phyloP scores from a whole-genome alignment of 2,888 invertebrate genomes.

The Pammene fasciana region DNA sequence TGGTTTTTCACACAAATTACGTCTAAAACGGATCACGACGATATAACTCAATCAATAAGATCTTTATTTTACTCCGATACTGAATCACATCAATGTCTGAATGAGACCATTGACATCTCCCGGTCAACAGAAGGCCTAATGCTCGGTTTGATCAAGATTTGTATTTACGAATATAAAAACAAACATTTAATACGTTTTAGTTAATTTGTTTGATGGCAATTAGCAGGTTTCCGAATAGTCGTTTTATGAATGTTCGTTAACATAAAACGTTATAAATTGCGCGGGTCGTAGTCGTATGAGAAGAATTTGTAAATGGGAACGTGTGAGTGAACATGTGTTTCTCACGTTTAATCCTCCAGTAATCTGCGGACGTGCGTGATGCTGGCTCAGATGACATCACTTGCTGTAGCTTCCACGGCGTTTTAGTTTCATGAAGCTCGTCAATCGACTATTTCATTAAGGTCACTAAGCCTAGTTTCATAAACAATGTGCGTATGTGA shows the following conservation, averaged over 20 bases:
- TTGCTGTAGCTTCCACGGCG: conserved; percentile 50
- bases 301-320: conserved; percentile 55
- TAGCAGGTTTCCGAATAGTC: conserved; percentile 38
- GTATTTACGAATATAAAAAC: conserved; percentile 23
- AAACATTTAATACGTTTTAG: conserved; percentile 30
- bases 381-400: conserved; percentile 51
- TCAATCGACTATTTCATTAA: conserved; percentile 39
- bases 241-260: conserved; percentile 41
- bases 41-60: conserved; percentile 35
- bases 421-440: conserved; percentile 48
- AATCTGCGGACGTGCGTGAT: conserved; percentile 49
- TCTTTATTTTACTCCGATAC: conserved; percentile 9
- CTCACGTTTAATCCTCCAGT: conserved; percentile 56
- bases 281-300: conserved; percentile 53
- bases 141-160: conserved; percentile 7
- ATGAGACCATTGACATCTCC: conserved; percentile 16
- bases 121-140: background rate
- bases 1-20: conserved; percentile 36
- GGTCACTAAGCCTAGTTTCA: conserved; percentile 29
- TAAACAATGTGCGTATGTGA: conserved; percentile 14
- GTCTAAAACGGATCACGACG: conserved; percentile 30
- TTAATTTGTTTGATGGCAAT: conserved; percentile 40
- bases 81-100: conserved; percentile 5
- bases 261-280: conserved; percentile 49
- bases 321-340: conserved; percentile 57